These are phyloP conservation scores for Gobionotothen gibberifrons DNA, from an alignment of 2,797 vertebrate species.

Conservation along the genomic window DNA sequence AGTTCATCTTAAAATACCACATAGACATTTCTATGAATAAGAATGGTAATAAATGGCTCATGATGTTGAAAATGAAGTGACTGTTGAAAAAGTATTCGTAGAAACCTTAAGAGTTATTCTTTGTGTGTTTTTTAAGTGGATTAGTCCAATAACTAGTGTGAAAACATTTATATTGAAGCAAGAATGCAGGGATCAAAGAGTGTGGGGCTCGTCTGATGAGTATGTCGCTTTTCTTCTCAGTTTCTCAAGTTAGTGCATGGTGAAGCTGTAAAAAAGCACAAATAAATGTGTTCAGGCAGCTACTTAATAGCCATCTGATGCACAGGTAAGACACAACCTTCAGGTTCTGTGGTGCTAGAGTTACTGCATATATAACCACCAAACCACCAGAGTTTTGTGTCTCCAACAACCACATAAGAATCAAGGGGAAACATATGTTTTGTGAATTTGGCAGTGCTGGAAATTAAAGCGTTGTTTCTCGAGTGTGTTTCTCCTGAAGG, in stretches of 20 bases:
- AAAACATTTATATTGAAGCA: conserved; percentile 6
- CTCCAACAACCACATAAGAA: background rate
- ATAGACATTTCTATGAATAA: background rate
- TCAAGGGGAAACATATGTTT: background rate
- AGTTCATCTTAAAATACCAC: background rate
- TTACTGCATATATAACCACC: background rate
- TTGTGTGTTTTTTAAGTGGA: too few relatives aligned
- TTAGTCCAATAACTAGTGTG: background rate
- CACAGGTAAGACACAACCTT: too few relatives aligned
- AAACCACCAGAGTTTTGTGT: background rate
- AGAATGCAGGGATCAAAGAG: conserved; percentile 9
- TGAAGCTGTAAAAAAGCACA: background rate
- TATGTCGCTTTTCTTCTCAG: background rate
- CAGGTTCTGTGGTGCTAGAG: background rate
- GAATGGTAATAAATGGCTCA: background rate
- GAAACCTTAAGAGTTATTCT: too few relatives aligned
- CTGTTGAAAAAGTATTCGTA: too few relatives aligned
- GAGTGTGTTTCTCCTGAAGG: conserved; percentile 16
- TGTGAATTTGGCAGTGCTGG: conserved; percentile 9
- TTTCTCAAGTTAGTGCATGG: background rate
- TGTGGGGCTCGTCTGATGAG: background rate
- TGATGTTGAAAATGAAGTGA: background rate
- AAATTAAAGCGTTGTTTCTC: conserved; percentile 31
- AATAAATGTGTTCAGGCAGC: too few relatives aligned
- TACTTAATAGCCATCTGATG: too few relatives aligned